Evolutionary conservation across 2,888 invertebrate genomes (phyloP).

Genomic region (Galerucella nymphaeae): DNA sequence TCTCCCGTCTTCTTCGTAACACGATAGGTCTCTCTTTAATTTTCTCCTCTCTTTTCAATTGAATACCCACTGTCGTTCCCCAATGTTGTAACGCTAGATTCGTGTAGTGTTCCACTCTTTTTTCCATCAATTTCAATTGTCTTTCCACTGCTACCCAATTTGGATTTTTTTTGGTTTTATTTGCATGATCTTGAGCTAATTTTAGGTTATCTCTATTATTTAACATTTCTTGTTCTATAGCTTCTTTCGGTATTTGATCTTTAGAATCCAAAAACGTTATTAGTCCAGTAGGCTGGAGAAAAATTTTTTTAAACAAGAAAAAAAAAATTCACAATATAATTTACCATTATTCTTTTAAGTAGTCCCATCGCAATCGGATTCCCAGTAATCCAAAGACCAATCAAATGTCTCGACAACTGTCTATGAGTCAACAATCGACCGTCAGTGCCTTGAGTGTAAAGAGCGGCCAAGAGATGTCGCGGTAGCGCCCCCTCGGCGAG

Average conservation of each 20-base stretch:
- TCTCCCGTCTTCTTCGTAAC: slow-evolving; percentile 87
- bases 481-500: slow-evolving; percentile 96
- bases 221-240: slow-evolving; percentile 76
- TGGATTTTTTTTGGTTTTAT: slow-evolving; percentile 74
- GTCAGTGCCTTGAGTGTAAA: slow-evolving; percentile 86
- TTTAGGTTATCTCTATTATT: slow-evolving; percentile 94
- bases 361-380: slow-evolving; percentile 91
- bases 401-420: slow-evolving; percentile 92
- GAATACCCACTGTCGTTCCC: slow-evolving; percentile 73
- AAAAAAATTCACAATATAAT: slow-evolving; percentile 43
- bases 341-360: slow-evolving; percentile 87
- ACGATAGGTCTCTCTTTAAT: slow-evolving; percentile 88
- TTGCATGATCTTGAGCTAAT: slow-evolving; percentile 86
- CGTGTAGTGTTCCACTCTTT: slow-evolving; percentile 80
- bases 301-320: slow-evolving; percentile 24
- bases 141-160: slow-evolving; percentile 79
- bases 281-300: slow-evolving; percentile 87
- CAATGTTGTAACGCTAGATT: slow-evolving; percentile 77
- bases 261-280: slow-evolving; percentile 88
- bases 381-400: slow-evolving; percentile 96
- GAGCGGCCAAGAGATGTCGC: slow-evolving; percentile 88
- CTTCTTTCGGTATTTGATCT: slow-evolving; percentile 83
- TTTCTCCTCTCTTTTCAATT: slow-evolving; percentile 69
- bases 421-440: slow-evolving; percentile 86
- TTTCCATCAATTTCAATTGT: slow-evolving; percentile 82